Conservation (phyloP, 2,888 invertebrate species). For the Diaperis boleti region DNA sequence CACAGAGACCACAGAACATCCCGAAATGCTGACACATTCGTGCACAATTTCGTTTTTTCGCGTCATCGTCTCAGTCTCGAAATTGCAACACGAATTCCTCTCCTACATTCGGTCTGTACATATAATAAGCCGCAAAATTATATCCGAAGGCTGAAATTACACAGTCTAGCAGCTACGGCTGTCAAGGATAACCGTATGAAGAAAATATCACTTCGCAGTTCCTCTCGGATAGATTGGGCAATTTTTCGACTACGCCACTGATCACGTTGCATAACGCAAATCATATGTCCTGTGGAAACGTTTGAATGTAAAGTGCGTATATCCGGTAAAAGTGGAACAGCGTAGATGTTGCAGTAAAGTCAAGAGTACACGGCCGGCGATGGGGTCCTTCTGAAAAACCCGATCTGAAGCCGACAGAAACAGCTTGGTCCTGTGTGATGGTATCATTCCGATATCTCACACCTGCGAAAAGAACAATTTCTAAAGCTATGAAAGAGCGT, state of each 20-base stretch:
- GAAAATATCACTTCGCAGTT: slow-evolving; percentile 36
- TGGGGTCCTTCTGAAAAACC: too few species aligned
- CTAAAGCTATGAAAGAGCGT: too few species aligned
- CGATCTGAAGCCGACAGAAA: too few species aligned
- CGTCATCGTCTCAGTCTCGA: slow-evolving; percentile 1
- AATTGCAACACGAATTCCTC: slow-evolving; percentile 24
- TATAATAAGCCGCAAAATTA: slow-evolving; percentile 35
- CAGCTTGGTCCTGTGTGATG: too few species aligned
- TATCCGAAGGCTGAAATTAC: slow-evolving; percentile 50
- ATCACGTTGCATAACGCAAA: slow-evolving; percentile 9
- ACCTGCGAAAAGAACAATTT: too few species aligned
- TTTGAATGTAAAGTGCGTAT: slow-evolving; percentile 44
- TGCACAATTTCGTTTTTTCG: too few species aligned
- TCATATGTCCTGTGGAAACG: slow-evolving; percentile 27
- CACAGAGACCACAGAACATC: too few species aligned
- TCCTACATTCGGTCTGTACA: slow-evolving; percentile 5
- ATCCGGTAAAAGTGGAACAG: slow-evolving; percentile 53
- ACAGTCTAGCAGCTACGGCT: slow-evolving; percentile 56
- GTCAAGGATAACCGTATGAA: slow-evolving; percentile 52
- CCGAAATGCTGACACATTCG: too few species aligned
- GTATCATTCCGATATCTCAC: too few species aligned
- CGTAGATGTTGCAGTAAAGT: slow-evolving; percentile 48
- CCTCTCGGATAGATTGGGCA: slow-evolving; percentile 27
- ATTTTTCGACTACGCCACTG: slow-evolving; percentile 4
- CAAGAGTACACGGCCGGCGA: slow-evolving; percentile 57